Evolutionary conservation across 2,113 vertebrate species (phyloP), one percentile per base, ranked within the genome.

Genomic region (Tyto alba): DNA sequence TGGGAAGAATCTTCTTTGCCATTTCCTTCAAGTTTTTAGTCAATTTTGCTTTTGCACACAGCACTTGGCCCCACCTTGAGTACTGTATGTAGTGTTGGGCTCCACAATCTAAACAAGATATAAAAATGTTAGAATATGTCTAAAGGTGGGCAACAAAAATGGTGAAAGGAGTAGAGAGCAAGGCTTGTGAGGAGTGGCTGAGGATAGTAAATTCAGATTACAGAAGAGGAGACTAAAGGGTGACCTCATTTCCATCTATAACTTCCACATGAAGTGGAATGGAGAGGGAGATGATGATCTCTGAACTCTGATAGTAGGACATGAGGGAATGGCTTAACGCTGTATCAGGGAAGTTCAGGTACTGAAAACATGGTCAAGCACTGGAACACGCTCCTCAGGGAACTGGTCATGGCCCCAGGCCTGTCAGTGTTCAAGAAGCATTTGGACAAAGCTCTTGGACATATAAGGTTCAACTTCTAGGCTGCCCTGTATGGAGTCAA

Each of bases 1-100:
- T 2, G 3, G 1, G 5, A 3, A 6, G 6, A 11, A 32, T 25
- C 21, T 66, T 41, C 41, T 55, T 75, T 62, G 6, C 1, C 3
- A 41, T 79, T 87, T 53, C 8, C 32, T 82, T 66, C 11, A 30
- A 48, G 7, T 9, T 67, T 8, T 78, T 87, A 4, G 18, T 23
- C 17, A 64, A 4, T 88, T 85, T 87, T 92, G 4, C 9, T 57
- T 18, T 36, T 38, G 5, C 3, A 50, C 25, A 55, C 21, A 63
- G 13, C 36, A 29, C 5, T 66, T 2, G 6, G 16, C 1, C 8
- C 8, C 19, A 40, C 13, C 62, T 53, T 0, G 2, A 43, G 16
- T 29, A 59, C 16, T 29, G 2, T 63, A 15, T 40, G 10, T 10
- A 29, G 3, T 57, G 29, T 22, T 47, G 15, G 34, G 7, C 4